Evolutionary conservation across 2,797 vertebrate species (phyloP), one percentile per base, ranked within the genome.

Genomic region (Molossus molossus): DNA sequence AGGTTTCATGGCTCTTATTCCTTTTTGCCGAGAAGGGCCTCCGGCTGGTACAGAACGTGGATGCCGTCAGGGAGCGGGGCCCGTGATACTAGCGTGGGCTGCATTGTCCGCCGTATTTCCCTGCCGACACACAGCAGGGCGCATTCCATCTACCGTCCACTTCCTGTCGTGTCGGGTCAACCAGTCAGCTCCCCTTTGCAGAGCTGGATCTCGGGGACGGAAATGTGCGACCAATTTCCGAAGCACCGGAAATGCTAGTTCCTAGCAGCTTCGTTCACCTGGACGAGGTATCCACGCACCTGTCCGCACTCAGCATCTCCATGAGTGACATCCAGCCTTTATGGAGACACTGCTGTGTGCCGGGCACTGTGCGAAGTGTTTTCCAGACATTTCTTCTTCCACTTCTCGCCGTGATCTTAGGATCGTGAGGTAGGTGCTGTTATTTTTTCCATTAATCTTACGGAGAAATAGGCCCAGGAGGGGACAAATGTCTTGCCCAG

Each of bases 1-100:
- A 67, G 58, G 53, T 87, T 96, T 97, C 95, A 81, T 93, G 80
- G 84, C 69, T 89, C 57, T 76, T 57, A 73, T 76, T 95, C 93
- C 84, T 83, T 86, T 87, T 80, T 91, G 45, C 80, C n/a, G 20
- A 45, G 77, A 94, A 96, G 25, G 87, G 84, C 94, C 75, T 83
- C 13, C 0, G 5, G 80, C 70, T 87, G 81, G 6, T 40, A 21
- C 53, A 25, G 65, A 85, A 20, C 18, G 33, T 14, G 67, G 15
- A 83, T 95, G 33, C 29, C 7, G 23, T 79, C 40, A 9, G 12
- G 12, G 70, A 62, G 14, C 0, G 1, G 83, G 81, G 45, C 37
- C 27, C 0, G 4, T 0, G 12, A 7, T 29, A 33, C 17, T 1
- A 50, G 72, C 17, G 0, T 11, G 1, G 8, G 0, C 58, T 72